Percentiles rank a stretch among this genome's conserved stretches.
Evolutionary conservation across 2,888 invertebrate genomes (phyloP).

Genomic region (Eulithis prunata): DNA sequence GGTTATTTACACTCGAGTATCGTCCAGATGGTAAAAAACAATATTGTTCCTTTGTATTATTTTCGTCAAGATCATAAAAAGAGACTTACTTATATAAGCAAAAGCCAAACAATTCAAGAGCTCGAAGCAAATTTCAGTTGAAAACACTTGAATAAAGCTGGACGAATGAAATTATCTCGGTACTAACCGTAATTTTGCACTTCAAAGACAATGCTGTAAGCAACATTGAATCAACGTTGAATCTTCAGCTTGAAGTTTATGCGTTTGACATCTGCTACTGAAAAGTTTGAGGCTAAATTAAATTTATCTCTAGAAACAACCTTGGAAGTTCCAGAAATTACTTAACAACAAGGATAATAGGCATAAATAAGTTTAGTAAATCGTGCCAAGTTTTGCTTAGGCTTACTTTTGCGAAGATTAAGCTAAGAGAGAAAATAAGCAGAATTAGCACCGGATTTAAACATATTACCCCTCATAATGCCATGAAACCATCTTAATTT

Average conservation of each 20-base stretch:
- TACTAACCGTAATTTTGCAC: conserved; percentile 18
- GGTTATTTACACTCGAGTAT: no score
- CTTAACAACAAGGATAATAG: conserved; percentile 41
- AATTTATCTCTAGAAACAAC: conserved; percentile 48
- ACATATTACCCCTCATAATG: not conserved
- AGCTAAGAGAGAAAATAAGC: conserved; percentile 5
- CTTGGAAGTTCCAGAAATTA: conserved; percentile 42
- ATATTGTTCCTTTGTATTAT: no score
- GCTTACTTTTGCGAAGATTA: conserved; percentile 10
- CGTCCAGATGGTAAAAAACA: no score
- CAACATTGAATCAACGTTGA: conserved; percentile 35
- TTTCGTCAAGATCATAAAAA: not conserved
- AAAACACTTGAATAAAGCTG: conserved; percentile 9
- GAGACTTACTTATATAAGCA: not conserved
- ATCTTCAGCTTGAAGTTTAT: conserved; percentile 43
- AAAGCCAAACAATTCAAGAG: conserved; percentile 7
- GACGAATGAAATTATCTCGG: conserved; percentile 11
- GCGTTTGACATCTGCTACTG: conserved; percentile 50
- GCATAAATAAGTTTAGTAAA: conserved; percentile 40
- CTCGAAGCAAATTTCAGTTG: conserved; percentile 7
- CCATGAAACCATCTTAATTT: no score
- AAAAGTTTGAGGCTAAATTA: conserved; percentile 51
- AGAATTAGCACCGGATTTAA: not conserved
- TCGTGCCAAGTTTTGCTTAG: conserved; percentile 22
- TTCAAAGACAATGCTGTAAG: conserved; percentile 19